Evolutionary conservation across 2,888 invertebrate genomes (phyloP).

Genomic region (Baronia brevicornis): DNA sequence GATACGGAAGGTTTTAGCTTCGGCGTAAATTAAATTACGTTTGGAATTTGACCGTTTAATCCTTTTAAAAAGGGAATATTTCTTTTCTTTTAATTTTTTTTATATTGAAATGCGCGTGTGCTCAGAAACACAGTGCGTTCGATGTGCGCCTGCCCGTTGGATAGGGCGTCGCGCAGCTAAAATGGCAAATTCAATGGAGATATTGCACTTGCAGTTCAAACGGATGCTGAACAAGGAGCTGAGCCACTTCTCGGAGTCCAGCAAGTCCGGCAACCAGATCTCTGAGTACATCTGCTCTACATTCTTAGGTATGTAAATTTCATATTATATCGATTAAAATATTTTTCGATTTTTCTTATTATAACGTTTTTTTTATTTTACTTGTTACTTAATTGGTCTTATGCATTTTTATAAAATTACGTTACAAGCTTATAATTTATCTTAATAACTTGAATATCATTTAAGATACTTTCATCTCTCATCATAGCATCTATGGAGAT

Average conservation of each 20-base stretch:
- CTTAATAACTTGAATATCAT: too few species aligned
- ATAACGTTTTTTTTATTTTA: not conserved
- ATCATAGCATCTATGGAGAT: not conserved
- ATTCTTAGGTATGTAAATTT: slow-evolving; percentile 91
- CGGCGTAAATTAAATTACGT: slow-evolving; percentile 19
- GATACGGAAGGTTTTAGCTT: slow-evolving; percentile 38
- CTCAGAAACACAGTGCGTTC: slow-evolving; percentile 58
- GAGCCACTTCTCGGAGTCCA: slow-evolving; percentile 98
- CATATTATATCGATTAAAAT: slow-evolving; percentile 11
- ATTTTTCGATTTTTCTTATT: slow-evolving; percentile 2
- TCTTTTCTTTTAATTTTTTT: slow-evolving; percentile 21
- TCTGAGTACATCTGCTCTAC: slow-evolving; percentile 99
- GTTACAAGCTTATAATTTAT: too few species aligned
- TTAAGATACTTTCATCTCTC: too few species aligned
- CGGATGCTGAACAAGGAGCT: slow-evolving; percentile 99
- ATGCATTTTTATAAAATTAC: too few species aligned
- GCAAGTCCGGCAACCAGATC: slow-evolving; percentile 99
- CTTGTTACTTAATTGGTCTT: too few species aligned
- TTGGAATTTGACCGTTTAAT: slow-evolving; percentile 14
- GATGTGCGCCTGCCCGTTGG: slow-evolving; percentile 54
- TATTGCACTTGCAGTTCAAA: slow-evolving; percentile 90
- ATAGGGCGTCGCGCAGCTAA: slow-evolving; percentile 46
- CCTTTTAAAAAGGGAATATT: slow-evolving; percentile 19
- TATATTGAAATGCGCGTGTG: slow-evolving; percentile 63
- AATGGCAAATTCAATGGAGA: slow-evolving; percentile 63